Base-by-base conservation (phyloP, 2,797 vertebrate genomes). In the Melanotaenia trifasciata region DNA sequence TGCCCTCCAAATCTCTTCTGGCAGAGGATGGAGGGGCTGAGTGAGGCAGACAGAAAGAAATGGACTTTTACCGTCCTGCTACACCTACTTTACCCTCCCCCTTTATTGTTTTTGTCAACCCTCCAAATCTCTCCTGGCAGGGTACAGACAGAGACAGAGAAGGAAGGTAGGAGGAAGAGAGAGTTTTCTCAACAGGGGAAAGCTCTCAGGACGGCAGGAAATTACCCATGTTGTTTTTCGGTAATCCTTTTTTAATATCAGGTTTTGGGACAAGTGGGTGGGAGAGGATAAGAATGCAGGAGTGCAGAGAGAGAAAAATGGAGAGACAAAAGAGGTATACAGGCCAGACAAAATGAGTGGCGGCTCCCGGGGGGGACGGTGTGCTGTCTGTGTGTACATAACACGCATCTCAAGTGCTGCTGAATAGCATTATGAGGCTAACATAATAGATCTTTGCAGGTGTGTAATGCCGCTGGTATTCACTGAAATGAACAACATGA, bases 221-320 rank as follows among this genome's bases (percentile, higher is more conserved):
- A 92, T 91, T 85, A 76, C 78, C 83, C 78, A 80, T 78, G 90
- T 90, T 89, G 83, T 89, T 92, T 90, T 78, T 71, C 53, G 3
- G 78, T 94, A 91, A 94, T 94, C 93, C 90, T 65, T 93, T 92
- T 91, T 92, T 93, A 93, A 95, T 93, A 92, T 93, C 86, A 82
- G 87, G 85, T 83, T 91, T 90, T 84, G 67, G 81, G 79, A 82
- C 50, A 14, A 45, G 64, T 56, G 62, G 74, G 33, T 30, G 67
- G 74, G 65, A 56, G 68, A 56, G 72, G 67, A 70, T 74, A 62
- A 81, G 68, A 47, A 78, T 74, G 59, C 20, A 50, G 56, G 47
- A 68, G 56, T 24, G 26, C 16, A 60, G 64, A 53, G 60, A 64
- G 71, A 73, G 53, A 65, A 30, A 53, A 50, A 64, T 32, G 45